phyloP scores from a whole-genome alignment of 2,797 vertebrate genomes.

The Sebastes minor region DNA sequence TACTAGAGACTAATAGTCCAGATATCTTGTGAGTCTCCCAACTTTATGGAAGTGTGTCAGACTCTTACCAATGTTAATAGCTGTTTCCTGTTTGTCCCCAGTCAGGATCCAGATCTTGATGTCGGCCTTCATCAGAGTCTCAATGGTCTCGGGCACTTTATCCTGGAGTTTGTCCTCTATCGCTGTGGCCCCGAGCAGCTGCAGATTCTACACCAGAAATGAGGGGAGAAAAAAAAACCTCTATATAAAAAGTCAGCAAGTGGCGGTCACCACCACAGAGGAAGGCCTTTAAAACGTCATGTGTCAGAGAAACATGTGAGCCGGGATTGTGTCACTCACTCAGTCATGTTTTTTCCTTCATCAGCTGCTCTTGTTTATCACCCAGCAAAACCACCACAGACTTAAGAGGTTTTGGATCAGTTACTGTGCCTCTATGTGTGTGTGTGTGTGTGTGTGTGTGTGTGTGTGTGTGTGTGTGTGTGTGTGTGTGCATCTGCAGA shows the following conservation, averaged over 20 bases:
- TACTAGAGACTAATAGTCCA: not conserved
- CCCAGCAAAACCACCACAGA: slow-evolving; percentile 34
- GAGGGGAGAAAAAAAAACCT: not conserved
- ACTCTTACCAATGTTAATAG: slow-evolving; percentile 95
- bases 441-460: slow-evolving; percentile 2
- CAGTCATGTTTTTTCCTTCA: slow-evolving; percentile 34
- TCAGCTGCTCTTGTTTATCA: slow-evolving; percentile 70
- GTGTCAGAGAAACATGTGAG: slow-evolving; percentile 60
- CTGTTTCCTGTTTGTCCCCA: slow-evolving; percentile 98
- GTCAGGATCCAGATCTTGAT: slow-evolving; percentile 99
- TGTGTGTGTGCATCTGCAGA: slow-evolving; percentile 12
- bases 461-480: slow-evolving; percentile 7
- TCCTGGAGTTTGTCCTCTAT: slow-evolving; percentile 99
- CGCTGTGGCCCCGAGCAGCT: slow-evolving; percentile 95
- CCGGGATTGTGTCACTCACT: slow-evolving; percentile 55
- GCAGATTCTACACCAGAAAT: slow-evolving; percentile 87
- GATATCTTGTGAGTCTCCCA: not conserved
- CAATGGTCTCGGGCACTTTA: slow-evolving; percentile 97
- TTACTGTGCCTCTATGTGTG: slow-evolving; percentile 19
- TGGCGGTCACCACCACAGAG: slow-evolving; percentile 21
- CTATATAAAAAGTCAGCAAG: slow-evolving; percentile 13
- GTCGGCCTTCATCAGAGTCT: slow-evolving; percentile 97
- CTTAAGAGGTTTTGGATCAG: slow-evolving; percentile 42
- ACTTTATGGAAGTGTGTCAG: not conserved
- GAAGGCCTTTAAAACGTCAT: slow-evolving; percentile 56